phyloP scores from a whole-genome alignment of 2,113 vertebrate genomes.

The Mustela nigripes region DNA sequence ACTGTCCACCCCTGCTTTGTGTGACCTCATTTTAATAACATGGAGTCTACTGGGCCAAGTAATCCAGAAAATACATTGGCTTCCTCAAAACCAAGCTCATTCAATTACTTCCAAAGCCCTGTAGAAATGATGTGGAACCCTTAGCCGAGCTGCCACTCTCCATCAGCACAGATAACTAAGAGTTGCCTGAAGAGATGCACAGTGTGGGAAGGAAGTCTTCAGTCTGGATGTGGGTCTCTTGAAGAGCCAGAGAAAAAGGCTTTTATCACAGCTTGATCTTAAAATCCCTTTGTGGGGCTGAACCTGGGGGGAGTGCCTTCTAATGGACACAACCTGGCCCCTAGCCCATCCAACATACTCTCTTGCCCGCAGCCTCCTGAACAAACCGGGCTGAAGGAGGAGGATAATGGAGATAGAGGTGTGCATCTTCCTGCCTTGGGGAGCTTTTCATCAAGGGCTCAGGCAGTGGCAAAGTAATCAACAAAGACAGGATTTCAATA shows the following conservation, averaged over 20 bases:
- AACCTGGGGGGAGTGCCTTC: not conserved
- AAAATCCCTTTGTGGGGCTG: not conserved
- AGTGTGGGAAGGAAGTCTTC: not conserved
- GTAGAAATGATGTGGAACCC: not conserved
- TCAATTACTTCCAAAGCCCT: not conserved
- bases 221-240: not conserved
- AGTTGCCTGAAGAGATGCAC: not conserved
- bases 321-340: not conserved
- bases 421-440: not conserved
- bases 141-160: not conserved
- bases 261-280: not conserved
- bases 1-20: not conserved
- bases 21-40: not conserved
- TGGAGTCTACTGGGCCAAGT: not conserved
- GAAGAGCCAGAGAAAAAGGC: not conserved
- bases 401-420: not conserved
- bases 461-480: constrained; percentile 10
- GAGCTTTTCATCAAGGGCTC: constrained; percentile 17
- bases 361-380: not conserved
- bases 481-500: constrained; percentile 45
- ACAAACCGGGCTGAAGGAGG: not conserved
- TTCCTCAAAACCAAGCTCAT: not conserved
- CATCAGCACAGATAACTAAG: not conserved
- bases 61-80: not conserved
- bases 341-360: not conserved